phyloP scores from a whole-genome alignment of 2,113 vertebrate species.

The Meleagris gallopavo region DNA sequence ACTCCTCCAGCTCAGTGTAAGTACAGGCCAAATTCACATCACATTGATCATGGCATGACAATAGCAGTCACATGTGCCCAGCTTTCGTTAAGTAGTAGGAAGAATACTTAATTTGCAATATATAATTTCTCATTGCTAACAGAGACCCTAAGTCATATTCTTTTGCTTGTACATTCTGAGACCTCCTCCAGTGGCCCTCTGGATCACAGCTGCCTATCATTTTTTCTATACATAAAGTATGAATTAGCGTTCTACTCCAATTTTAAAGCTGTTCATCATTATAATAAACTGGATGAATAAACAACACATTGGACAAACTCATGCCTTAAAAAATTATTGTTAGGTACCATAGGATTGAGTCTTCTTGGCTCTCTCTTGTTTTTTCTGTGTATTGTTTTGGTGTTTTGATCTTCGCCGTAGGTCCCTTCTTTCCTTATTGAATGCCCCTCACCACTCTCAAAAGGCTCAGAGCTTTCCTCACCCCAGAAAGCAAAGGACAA shows the following conservation, averaged over 20 bases:
- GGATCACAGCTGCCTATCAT: slow-evolving; percentile 45
- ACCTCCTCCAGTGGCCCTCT: neutral
- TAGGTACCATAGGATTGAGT: slow-evolving; percentile 17
- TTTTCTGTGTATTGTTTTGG: slow-evolving; percentile 22
- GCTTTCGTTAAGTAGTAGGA: slow-evolving; percentile 14
- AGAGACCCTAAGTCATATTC: neutral
- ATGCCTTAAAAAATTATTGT: slow-evolving; percentile 52
- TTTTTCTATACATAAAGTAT: slow-evolving; percentile 49
- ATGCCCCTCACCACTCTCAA: neutral
- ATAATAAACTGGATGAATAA: slow-evolving; percentile 62
- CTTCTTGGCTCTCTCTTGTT: neutral
- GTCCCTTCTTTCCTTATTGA: slow-evolving; percentile 34
- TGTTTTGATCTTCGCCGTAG: slow-evolving; percentile 54
- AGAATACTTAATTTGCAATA: slow-evolving; percentile 34
- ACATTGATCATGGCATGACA: neutral
- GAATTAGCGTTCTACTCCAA: slow-evolving; percentile 50
- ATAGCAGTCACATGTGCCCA: neutral
- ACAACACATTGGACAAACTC: slow-evolving; percentile 36
- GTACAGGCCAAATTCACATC: neutral
- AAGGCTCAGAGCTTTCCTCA: neutral
- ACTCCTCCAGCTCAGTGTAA: neutral
- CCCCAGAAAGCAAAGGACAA: slow-evolving; percentile 49
- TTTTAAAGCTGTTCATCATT: slow-evolving; percentile 63
- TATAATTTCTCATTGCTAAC: slow-evolving; percentile 37
- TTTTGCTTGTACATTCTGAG: neutral